Percentiles rank a stretch among this genome's conserved stretches.
phyloP scores from a whole-genome alignment of 1,140 invertebrate genomes.

The Oedothorax gibbosus region DNA sequence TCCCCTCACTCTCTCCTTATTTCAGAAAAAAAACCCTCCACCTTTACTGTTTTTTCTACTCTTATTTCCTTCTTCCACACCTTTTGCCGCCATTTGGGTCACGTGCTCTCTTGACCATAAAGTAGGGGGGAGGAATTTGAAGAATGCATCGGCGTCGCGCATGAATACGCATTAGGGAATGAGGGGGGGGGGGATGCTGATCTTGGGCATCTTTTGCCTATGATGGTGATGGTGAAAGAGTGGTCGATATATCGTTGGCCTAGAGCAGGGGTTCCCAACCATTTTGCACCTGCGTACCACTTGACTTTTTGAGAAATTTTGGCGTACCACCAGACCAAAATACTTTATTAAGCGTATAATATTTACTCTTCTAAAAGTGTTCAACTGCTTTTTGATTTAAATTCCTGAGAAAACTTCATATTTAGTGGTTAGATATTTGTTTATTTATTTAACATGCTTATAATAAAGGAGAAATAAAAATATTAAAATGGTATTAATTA shows the following conservation, averaged over 20 bases:
- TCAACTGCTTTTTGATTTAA: too few relatives aligned
- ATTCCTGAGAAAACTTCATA: too few relatives aligned
- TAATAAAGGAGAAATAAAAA: too few relatives aligned
- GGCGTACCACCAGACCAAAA: too few relatives aligned
- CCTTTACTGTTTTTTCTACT: conserved; percentile 6
- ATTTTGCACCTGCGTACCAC: too few relatives aligned
- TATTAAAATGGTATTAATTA: too few relatives aligned
- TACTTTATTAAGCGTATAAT: too few relatives aligned
- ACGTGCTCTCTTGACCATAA: conserved; percentile 57
- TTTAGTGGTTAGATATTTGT: too few relatives aligned
- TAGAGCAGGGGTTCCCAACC: too few relatives aligned
- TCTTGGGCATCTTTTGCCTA: conserved; percentile 36
- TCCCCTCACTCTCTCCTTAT: not conserved
- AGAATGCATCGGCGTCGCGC: conserved; percentile 54
- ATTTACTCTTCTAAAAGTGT: too few relatives aligned
- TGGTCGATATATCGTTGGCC: not conserved
- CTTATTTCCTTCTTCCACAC: conserved; percentile 19
- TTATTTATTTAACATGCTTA: too few relatives aligned
- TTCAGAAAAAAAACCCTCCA: not conserved
- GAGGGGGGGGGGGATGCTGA: conserved; percentile 33
- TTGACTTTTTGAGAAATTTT: too few relatives aligned
- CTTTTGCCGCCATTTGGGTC: conserved; percentile 26
- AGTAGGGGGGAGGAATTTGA: conserved; percentile 54
- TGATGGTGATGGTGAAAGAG: not conserved
- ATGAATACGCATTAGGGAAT: conserved; percentile 42